phyloP scores from a whole-genome alignment of 1,140 invertebrate species.

The Apis florea region DNA sequence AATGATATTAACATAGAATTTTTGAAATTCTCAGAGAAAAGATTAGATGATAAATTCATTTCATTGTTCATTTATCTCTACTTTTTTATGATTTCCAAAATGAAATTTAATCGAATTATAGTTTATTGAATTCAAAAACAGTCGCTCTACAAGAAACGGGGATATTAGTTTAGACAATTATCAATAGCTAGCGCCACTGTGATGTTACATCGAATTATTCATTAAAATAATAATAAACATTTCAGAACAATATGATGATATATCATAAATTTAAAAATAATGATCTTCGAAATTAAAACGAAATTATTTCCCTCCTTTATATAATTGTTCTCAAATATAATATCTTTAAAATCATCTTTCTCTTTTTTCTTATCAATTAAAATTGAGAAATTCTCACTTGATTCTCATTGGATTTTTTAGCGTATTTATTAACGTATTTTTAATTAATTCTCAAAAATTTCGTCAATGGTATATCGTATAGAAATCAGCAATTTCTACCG shows the following conservation, averaged over 20 bases:
- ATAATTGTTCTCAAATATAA: background rate
- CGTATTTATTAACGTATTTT: no score
- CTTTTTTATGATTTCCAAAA: no score
- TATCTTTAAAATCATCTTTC: background rate
- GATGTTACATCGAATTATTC: background rate
- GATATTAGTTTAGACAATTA: background rate
- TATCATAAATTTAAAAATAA: background rate
- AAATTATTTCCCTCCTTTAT: background rate
- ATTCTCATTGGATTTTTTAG: no score
- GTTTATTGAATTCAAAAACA: background rate
- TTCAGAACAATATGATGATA: background rate
- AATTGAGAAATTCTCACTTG: no score
- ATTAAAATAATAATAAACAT: background rate
- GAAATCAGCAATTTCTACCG: no score
- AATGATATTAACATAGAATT: no score
- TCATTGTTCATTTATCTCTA: no score
- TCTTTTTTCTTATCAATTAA: background rate
- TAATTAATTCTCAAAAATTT: no score
- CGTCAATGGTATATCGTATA: background rate
- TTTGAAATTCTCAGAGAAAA: no score
- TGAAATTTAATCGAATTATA: no score
- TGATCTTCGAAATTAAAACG: background rate
- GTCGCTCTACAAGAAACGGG: background rate
- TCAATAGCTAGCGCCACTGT: conserved; percentile 26
- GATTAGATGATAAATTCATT: no score